These are phyloP conservation scores for Apodemia hepburni DNA, from an alignment of 2,888 invertebrate genomes.

Conservation along the genomic window DNA sequence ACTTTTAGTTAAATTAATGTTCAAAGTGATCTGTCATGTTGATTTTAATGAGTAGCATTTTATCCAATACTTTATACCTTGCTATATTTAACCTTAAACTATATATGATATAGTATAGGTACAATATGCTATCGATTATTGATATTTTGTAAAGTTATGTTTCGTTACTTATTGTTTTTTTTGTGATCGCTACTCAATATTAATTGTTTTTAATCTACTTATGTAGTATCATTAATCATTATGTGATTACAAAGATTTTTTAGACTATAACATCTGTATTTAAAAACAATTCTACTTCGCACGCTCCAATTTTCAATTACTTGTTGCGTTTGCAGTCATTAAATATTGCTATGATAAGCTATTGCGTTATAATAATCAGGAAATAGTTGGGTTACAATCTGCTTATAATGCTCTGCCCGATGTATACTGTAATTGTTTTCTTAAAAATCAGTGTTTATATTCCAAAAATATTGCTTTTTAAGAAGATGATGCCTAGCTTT, in stretches of 20 bases:
- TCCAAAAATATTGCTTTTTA: neutral
- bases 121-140: too few species aligned
- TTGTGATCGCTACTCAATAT: neutral
- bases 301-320: neutral
- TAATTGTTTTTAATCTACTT: neutral
- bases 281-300: neutral
- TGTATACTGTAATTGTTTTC: slow-evolving; percentile 22
- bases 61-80: too few species aligned
- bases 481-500: neutral
- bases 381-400: slow-evolving; percentile 21
- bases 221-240: neutral
- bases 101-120: too few species aligned
- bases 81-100: too few species aligned
- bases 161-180: neutral
- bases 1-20: slow-evolving; percentile 62
- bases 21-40: slow-evolving; percentile 38
- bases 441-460: neutral
- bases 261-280: neutral
- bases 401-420: slow-evolving; percentile 45
- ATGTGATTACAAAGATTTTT: neutral
- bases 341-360: neutral
- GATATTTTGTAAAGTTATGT: neutral
- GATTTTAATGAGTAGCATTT: neutral
- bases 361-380: neutral
- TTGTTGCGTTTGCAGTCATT: neutral